A percentile compares a stretch with the other conserved stretches of the same genome.
Evolutionary conservation across 2,113 vertebrate genomes (phyloP).

Genomic region (Callaeas wilsoni): DNA sequence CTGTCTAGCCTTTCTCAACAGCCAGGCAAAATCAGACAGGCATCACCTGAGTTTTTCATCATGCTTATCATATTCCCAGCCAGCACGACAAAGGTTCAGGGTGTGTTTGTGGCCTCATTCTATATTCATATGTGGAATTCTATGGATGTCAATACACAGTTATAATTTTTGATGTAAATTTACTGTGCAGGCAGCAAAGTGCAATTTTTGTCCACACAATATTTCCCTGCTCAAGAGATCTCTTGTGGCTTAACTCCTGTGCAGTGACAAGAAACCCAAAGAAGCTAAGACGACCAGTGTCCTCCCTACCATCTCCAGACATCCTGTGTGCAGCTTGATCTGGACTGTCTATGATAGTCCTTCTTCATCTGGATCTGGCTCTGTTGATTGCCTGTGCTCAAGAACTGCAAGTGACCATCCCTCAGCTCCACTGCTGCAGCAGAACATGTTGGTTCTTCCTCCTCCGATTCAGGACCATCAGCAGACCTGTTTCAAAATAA

Average conservation of each 20-base stretch:
- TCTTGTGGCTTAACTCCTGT: not conserved
- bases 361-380: not conserved
- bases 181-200: not conserved
- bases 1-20: not conserved
- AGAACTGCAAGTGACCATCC: not conserved
- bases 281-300: not conserved
- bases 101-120: not conserved
- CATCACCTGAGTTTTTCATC: not conserved
- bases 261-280: not conserved
- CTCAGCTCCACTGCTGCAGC: not conserved
- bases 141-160: not conserved
- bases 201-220: not conserved
- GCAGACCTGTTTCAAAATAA: not conserved
- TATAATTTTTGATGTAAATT: not conserved
- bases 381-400: not conserved
- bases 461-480: not conserved
- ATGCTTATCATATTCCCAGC: not conserved
- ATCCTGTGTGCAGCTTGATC: not conserved
- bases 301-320: not conserved
- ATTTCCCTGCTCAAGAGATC: not conserved
- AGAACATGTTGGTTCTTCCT: not conserved
- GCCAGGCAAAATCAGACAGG: not conserved
- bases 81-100: fast-evolving
- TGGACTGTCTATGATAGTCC: not conserved
- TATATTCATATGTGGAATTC: not conserved